phyloP scores from a whole-genome alignment of 2,888 invertebrate genomes.

The Nysson spinosus region DNA sequence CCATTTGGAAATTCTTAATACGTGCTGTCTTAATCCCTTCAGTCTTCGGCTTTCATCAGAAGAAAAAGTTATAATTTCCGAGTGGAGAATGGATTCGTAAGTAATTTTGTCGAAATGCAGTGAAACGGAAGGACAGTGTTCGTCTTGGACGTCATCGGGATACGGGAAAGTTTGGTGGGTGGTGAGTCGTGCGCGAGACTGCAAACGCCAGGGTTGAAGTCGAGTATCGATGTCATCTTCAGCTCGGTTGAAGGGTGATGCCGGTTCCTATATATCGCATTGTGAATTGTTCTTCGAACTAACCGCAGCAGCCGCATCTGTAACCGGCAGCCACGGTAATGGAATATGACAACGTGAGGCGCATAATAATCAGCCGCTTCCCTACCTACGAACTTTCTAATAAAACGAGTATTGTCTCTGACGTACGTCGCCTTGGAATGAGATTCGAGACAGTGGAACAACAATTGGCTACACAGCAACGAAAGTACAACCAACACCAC shows the following conservation, averaged over 20 bases:
- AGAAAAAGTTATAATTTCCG: too few species aligned
- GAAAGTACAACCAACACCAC: slow-evolving; percentile 1
- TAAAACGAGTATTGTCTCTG: slow-evolving; percentile 69
- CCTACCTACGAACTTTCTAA: slow-evolving; percentile 64
- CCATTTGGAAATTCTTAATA: too few species aligned
- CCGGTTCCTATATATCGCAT: slow-evolving; percentile 57
- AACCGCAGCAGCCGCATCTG: slow-evolving; percentile 65
- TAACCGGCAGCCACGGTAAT: slow-evolving; percentile 73
- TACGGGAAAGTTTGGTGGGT: slow-evolving; percentile 40
- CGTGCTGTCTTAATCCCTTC: too few species aligned
- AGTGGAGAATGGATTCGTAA: too few species aligned
- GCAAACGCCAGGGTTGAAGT: slow-evolving; percentile 46
- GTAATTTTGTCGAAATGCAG: too few species aligned
- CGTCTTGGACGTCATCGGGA: neutral
- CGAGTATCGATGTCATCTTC: slow-evolving; percentile 73
- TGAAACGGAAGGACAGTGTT: too few species aligned
- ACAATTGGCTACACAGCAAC: too few species aligned
- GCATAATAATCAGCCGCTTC: slow-evolving; percentile 71
- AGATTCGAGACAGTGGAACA: too few species aligned
- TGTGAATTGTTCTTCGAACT: slow-evolving; percentile 71
- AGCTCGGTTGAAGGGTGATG: slow-evolving; percentile 65
- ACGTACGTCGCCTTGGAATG: slow-evolving; percentile 53
- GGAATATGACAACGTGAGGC: slow-evolving; percentile 73
- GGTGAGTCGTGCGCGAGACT: slow-evolving; percentile 36
- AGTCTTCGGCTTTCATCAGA: too few species aligned